Evolutionary conservation across 2,797 vertebrate species (phyloP).

Genomic region (Babyrousa celebensis): DNA sequence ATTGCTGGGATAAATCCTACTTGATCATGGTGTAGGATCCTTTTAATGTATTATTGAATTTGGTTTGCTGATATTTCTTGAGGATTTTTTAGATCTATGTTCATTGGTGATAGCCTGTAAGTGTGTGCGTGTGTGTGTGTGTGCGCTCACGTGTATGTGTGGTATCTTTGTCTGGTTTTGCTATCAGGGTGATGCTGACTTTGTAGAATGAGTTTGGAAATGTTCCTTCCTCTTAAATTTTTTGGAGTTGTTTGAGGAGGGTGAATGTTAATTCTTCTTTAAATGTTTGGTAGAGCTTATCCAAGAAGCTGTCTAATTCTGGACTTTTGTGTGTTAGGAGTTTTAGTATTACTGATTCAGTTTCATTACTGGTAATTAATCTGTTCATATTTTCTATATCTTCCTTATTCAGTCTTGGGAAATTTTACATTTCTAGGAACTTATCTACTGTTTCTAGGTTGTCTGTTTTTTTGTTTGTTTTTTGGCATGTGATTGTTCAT

Average conservation of each 20-base stretch:
- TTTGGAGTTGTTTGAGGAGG: background rate
- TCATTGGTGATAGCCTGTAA: background rate
- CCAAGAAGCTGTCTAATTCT: background rate
- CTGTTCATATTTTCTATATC: background rate
- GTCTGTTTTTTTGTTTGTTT: too few species aligned
- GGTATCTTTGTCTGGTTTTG: background rate
- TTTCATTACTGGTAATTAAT: too few species aligned
- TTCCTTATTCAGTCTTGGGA: background rate
- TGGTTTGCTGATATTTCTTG: background rate
- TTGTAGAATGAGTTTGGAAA: background rate
- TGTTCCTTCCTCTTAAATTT: background rate
- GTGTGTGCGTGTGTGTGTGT: too few species aligned
- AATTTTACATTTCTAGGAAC: too few species aligned
- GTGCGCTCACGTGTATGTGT: fast-evolving
- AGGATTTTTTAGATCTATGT: background rate
- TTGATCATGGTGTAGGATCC: background rate
- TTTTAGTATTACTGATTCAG: background rate
- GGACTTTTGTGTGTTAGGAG: background rate
- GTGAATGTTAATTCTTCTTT: background rate
- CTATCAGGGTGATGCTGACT: background rate
- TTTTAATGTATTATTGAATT: background rate
- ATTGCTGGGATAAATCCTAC: background rate
- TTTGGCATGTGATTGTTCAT: too few species aligned
- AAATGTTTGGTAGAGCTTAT: background rate
- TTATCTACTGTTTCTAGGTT: too few species aligned